A percentile compares a stretch with the other conserved stretches of the same genome.
Conservation (phyloP, 2,888 invertebrate genomes). For the Lysandra coridon region DNA sequence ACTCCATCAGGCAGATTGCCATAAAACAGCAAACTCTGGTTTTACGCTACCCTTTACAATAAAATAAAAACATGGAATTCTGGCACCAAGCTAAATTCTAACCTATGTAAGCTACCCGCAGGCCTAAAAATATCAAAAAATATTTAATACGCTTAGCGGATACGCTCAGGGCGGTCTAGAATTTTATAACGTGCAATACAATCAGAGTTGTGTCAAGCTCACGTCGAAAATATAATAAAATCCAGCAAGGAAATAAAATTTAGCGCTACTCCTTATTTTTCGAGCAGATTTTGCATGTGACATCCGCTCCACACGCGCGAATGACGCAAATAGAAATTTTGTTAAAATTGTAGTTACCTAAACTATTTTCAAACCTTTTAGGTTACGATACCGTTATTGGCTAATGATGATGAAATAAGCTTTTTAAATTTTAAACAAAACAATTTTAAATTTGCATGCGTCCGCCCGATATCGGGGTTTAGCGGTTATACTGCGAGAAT, state of each 20-base stretch:
- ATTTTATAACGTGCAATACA: conserved; percentile 43
- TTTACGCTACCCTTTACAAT: neutral
- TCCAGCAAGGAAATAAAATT: conserved; percentile 55
- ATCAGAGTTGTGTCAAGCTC: conserved; percentile 59
- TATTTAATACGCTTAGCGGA: conserved; percentile 23
- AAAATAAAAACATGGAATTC: neutral
- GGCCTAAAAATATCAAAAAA: conserved; percentile 26
- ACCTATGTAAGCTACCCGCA: neutral
- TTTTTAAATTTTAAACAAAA: no score
- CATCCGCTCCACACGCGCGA: neutral
- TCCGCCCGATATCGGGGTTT: no score
- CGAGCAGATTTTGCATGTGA: conserved; percentile 19
- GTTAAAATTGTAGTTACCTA: neutral
- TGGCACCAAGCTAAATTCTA: conserved; percentile 7
- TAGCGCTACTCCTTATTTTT: conserved; percentile 54
- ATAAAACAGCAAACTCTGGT: neutral
- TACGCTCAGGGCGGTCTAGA: conserved; percentile 4
- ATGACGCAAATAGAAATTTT: conserved; percentile 2
- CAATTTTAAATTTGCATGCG: no score
- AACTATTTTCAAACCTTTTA: no score
- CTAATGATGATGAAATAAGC: no score
- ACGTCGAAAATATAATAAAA: conserved; percentile 64
- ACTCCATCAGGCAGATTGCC: neutral
- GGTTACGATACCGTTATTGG: no score
- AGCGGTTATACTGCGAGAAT: no score